Evolutionary conservation across 2,888 invertebrate genomes (phyloP), one percentile per base, ranked within the genome.

Genomic region (Blomia tropicalis): DNA sequence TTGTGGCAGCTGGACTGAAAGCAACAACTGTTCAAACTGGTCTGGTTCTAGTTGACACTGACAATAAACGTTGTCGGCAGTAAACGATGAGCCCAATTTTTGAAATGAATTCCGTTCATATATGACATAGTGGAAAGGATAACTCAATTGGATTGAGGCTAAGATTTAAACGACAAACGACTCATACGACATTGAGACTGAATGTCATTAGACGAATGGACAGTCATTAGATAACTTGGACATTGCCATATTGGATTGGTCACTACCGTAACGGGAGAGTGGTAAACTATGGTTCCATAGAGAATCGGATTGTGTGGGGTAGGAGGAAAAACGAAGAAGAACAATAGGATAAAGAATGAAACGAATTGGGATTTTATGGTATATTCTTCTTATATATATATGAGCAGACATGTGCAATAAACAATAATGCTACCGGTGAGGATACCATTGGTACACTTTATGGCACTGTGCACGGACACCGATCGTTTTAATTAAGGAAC

Each of bases 391-490:
- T n/a, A n/a, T n/a, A n/a, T n/a, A n/a, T n/a, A n/a, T n/a, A n/a
- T n/a, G n/a, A n/a, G n/a, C 7, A 17, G 17, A 36, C 7, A 11
- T 36, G 36, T 36, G 51, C 51, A 7, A 47, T 47, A 47, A 47
- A 47, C 51, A 47, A 47, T 47, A 47, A 47, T 47, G 51, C 51
- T 47, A 47, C 51, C 51, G 51, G 51, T 47, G 51, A 47, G 51
- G 36, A n/a, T n/a, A n/a, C n/a, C n/a, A n/a, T n/a, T n/a, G n/a
- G n/a, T n/a, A n/a, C n/a, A n/a, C n/a, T n/a, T n/a, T n/a, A n/a
- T n/a, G n/a, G n/a, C n/a, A n/a, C n/a, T n/a, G n/a, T n/a, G n/a
- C n/a, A n/a, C n/a, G n/a, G n/a, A n/a, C n/a, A n/a, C n/a, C n/a
- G n/a, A n/a, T n/a, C n/a, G n/a, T n/a, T n/a, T n/a, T n/a, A n/a